Evolutionary conservation across 35 echinoderm and acorn worm species (phyloP).

Genomic region (Anneissia japonica): DNA sequence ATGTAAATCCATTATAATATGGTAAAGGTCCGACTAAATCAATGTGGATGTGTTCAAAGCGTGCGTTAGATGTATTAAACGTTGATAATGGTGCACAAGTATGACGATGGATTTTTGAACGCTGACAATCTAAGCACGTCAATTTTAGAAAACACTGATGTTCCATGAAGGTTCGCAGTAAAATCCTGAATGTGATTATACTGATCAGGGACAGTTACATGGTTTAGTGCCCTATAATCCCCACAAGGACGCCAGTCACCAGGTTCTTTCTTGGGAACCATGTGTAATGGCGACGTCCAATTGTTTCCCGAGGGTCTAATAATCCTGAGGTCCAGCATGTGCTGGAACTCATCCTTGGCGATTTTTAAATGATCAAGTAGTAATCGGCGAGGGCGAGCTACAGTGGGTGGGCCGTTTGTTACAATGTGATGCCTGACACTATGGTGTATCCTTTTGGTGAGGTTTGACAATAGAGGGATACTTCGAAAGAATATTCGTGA

Average conservation of each 20-base stretch:
- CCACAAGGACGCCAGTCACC: slow-evolving; percentile 32
- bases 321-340: slow-evolving; percentile 50
- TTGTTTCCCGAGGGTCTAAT: slow-evolving; percentile 31
- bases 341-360: slow-evolving; percentile 41
- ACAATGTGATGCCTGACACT: too few relatives aligned
- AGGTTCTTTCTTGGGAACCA: slow-evolving; percentile 50
- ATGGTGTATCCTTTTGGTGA: too few relatives aligned
- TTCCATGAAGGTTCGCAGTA: background rate
- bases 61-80: background rate
- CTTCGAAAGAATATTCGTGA: too few relatives aligned
- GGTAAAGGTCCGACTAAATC: slow-evolving; percentile 35
- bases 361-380: slow-evolving; percentile 11
- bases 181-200: background rate
- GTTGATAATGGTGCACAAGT: background rate
- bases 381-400: slow-evolving; percentile 15
- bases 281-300: slow-evolving; percentile 46
- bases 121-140: slow-evolving; percentile 22
- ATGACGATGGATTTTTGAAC: slow-evolving; percentile 38
- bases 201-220: background rate
- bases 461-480: too few relatives aligned
- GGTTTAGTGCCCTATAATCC: slow-evolving; percentile 14
- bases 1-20: background rate
- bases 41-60: slow-evolving; percentile 34
- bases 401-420: too few relatives aligned
- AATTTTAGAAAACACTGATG: slow-evolving; percentile 2